Base-by-base conservation (phyloP, 2,113 vertebrate species). In the Cebidichthys violaceus region DNA sequence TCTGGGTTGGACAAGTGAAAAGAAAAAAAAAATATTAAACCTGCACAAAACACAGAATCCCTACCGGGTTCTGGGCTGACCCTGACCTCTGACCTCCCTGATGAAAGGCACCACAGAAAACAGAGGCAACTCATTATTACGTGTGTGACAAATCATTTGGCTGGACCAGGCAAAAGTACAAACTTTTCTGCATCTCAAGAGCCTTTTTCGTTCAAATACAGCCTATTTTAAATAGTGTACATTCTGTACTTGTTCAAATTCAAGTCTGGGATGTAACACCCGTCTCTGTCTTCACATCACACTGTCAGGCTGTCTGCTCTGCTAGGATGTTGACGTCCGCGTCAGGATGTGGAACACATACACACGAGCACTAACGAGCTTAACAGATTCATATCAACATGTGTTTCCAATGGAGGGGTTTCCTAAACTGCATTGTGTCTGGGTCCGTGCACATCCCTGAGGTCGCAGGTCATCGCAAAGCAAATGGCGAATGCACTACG, bases 311-410 rank as follows among this genome's bases (percentile, higher is more conserved):
- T 61, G 37, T 68, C 69, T 27, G 80, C 75, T 88, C 43, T 75
- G 70, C 83, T 47, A 47, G 73, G 65, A 77, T 65, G 1, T 64
- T 82, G 75, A 82, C 75, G 74, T 66, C 67, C 74, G 71, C 67
- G 47, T 69, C 76, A 55, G 86, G 84, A 90, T 84, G 85, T 81
- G 22, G n/a, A 35, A 39, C 76, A 76, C 68, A 50, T 52, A 65
- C 41, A 35, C n/a, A 73, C 50, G 4, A 55, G 4, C 47, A 71
- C 43, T 65, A 73, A 79, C 73, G 62, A 76, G 27, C 68, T 47
- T 72, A 52, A 45, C 79, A 82, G 57, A 83, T 75, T 65, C 29
- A 31, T 39, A 57, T 35, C 15, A 54, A 18, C 33, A 29, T 37
- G 60, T 74, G 81, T 81, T 79, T 79, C 22, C 68, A 69, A 5